Conservation (phyloP, 2,888 invertebrate genomes). For the Patella depressa region DNA sequence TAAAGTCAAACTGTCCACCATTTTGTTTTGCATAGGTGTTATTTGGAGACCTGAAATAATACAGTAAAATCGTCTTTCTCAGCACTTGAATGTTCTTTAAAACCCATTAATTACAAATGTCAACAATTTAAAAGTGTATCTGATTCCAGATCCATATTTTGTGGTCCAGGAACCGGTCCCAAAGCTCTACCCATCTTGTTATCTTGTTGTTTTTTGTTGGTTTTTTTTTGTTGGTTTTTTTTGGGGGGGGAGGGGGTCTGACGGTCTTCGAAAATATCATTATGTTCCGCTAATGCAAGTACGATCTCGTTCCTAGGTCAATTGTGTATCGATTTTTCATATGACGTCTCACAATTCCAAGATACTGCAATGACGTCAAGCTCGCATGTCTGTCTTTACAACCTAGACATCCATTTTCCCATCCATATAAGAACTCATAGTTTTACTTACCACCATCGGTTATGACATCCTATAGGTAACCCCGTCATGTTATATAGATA, state of each 20-base stretch:
- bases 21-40: slow-evolving; percentile 57
- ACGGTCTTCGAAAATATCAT: neutral
- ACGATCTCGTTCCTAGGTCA: too few species aligned
- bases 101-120: too few species aligned
- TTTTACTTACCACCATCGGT: slow-evolving; percentile 48
- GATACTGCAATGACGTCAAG: too few species aligned
- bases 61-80: too few species aligned
- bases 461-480: slow-evolving; percentile 46
- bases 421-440: neutral
- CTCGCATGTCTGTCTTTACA: neutral
- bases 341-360: too few species aligned
- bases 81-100: too few species aligned
- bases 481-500: slow-evolving; percentile 40
- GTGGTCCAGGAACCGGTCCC: too few species aligned
- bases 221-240: too few species aligned
- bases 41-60: slow-evolving; percentile 44
- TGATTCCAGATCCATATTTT: too few species aligned
- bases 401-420: neutral
- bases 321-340: too few species aligned
- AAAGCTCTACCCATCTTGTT: neutral
- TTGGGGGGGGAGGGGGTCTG: too few species aligned
- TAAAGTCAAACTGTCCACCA: slow-evolving; percentile 42
- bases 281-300: neutral
- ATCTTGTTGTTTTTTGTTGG: neutral
- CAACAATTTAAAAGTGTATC: too few species aligned